Evolutionary conservation across 2,888 invertebrate genomes (phyloP).

Genomic region (Selenia dentaria): DNA sequence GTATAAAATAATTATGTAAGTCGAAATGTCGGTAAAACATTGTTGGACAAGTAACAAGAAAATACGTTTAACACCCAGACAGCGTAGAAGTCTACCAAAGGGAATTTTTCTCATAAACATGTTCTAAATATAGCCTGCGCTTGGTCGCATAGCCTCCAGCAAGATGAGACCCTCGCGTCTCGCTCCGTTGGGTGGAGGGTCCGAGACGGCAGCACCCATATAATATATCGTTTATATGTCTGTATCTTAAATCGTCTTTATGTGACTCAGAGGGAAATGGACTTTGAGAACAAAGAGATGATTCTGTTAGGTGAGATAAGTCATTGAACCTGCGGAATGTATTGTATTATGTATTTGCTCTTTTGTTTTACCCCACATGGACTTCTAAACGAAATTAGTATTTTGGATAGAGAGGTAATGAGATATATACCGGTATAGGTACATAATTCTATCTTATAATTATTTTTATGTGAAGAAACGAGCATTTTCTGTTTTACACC

Average conservation of each 20-base stretch:
- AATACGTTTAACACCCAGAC: too few species aligned
- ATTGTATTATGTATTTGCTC: too few species aligned
- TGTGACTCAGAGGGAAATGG: constrained; percentile 17
- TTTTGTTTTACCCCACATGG: too few species aligned
- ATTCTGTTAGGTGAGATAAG: constrained; percentile 1
- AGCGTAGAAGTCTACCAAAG: neutral
- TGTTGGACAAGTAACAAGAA: too few species aligned
- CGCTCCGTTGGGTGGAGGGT: constrained; percentile 27
- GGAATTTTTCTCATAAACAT: neutral
- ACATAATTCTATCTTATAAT: too few species aligned
- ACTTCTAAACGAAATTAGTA: too few species aligned
- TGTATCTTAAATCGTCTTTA: neutral
- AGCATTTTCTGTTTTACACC: too few species aligned
- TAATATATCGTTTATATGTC: neutral
- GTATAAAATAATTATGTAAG: too few species aligned
- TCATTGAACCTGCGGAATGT: neutral
- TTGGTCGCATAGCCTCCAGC: constrained; percentile 15
- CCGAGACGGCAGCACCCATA: neutral
- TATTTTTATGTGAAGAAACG: too few species aligned
- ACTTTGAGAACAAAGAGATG: constrained; percentile 17
- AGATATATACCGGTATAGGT: too few species aligned
- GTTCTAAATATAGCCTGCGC: constrained; percentile 10
- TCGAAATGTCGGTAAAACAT: too few species aligned
- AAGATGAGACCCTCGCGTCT: constrained; percentile 25
- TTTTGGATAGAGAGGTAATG: too few species aligned